A percentile compares a stretch with the other conserved stretches of the same genome.
Conservation (phyloP, 2,113 vertebrate species). For the Crotophaga sulcirostris region DNA sequence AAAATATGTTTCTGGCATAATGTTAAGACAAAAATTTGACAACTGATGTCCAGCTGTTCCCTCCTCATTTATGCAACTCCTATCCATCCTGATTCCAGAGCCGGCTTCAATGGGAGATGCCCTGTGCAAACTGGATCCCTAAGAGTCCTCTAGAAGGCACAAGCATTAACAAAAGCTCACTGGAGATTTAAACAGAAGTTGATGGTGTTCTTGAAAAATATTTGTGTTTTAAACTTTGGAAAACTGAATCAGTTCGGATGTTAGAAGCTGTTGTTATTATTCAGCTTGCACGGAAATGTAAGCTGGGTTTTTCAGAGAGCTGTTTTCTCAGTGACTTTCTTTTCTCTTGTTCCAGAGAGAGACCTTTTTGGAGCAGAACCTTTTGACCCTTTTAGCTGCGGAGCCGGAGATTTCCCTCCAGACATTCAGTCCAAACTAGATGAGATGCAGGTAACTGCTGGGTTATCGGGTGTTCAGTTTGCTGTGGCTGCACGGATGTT, state of each 20-base stretch:
- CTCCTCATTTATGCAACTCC: background rate
- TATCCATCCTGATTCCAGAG: background rate
- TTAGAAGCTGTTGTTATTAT: background rate
- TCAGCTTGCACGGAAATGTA: background rate
- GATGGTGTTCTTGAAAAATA: background rate
- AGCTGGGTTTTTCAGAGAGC: background rate
- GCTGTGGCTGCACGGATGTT: background rate
- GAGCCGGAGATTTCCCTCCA: conserved; percentile 91
- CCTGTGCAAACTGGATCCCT: background rate
- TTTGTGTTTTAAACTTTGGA: background rate
- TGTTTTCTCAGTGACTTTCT: background rate
- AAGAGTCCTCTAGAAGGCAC: background rate
- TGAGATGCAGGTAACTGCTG: conserved; percentile 95
- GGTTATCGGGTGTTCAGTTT: background rate
- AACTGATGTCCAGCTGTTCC: background rate
- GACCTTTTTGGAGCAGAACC: conserved; percentile 97
- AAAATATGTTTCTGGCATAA: background rate
- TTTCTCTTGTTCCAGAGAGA: conserved; percentile 82
- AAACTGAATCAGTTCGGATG: background rate
- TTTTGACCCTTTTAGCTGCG: conserved; percentile 97
- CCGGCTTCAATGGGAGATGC: background rate
- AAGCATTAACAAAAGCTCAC: background rate
- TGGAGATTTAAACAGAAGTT: background rate
- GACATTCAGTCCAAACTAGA: conserved; percentile 98
- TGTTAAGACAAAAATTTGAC: background rate